Evolutionary conservation across 1,140 invertebrate genomes (phyloP).

Genomic region (Pectinophora gossypiella): DNA sequence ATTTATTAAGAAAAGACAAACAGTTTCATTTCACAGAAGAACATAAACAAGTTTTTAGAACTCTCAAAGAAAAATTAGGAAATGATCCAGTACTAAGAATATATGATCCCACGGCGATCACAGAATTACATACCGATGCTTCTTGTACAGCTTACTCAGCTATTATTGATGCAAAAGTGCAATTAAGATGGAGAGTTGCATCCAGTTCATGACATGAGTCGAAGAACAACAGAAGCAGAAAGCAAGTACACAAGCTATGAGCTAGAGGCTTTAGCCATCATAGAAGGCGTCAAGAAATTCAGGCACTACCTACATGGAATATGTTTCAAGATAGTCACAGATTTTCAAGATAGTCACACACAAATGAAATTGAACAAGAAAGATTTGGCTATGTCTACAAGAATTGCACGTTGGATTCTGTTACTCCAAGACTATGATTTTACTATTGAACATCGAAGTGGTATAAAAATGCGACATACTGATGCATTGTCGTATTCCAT

Average conservation of each 20-base stretch:
- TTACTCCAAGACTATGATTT: constrained; percentile 7
- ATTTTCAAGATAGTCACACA: constrained; percentile 40
- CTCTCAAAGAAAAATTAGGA: neutral
- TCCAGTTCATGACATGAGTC: constrained; percentile 8
- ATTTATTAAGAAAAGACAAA: neutral
- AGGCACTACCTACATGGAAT: constrained; percentile 4
- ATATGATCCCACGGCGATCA: neutral
- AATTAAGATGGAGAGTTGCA: constrained; percentile 20
- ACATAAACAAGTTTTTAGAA: neutral
- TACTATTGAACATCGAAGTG: neutral
- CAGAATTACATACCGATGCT: constrained; percentile 3
- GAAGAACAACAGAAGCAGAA: constrained; percentile 2
- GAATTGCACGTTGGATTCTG: constrained; percentile 26
- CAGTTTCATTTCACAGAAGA: neutral
- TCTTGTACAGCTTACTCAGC: neutral
- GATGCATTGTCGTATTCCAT: constrained; percentile 1
- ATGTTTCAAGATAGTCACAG: constrained; percentile 4
- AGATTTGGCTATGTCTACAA: constrained; percentile 22
- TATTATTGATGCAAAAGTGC: constrained; percentile 1
- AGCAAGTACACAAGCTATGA: neutral
- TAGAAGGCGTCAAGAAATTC: neutral
- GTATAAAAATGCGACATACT: neutral
- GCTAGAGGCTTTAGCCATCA: constrained; percentile 3
- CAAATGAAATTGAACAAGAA: constrained; percentile 26
- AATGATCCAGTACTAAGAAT: neutral